Percentiles rank a stretch among this genome's conserved stretches.
phyloP scores from a whole-genome alignment of 2,797 vertebrate genomes.

The Alosa sapidissima region DNA sequence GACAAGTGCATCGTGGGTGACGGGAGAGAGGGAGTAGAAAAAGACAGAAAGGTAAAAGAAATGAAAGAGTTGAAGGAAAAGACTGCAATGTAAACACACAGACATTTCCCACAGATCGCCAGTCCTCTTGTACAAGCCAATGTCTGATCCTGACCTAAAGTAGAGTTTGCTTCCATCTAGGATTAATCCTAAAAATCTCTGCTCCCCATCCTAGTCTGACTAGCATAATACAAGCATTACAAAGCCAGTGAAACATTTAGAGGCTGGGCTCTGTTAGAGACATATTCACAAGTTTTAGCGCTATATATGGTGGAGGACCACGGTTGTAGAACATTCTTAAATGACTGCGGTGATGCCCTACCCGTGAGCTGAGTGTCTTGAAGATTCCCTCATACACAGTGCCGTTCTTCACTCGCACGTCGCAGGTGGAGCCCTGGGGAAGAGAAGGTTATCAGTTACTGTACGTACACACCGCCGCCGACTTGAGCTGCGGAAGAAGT shows the following conservation, averaged over 20 bases:
- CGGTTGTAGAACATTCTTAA: too few species aligned
- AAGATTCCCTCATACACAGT: constrained; percentile 88
- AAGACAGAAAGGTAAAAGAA: background rate
- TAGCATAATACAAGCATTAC: too few species aligned
- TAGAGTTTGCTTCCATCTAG: background rate
- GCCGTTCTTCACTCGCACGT: constrained; percentile 89
- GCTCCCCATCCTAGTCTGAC: background rate
- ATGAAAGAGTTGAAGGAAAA: background rate
- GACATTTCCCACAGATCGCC: too few species aligned
- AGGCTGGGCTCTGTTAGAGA: too few species aligned
- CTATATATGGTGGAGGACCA: too few species aligned
- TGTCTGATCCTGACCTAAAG: too few species aligned
- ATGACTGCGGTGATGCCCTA: constrained; percentile 60
- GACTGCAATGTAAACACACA: background rate
- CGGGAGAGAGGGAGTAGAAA: background rate
- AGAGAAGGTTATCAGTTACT: background rate
- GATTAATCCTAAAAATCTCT: background rate
- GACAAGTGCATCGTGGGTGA: too few species aligned
- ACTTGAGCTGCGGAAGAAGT: too few species aligned
- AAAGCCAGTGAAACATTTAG: too few species aligned
- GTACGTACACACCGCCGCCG: too few species aligned
- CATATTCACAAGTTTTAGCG: too few species aligned
- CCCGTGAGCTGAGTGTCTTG: constrained; percentile 90
- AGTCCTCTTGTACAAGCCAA: too few species aligned
- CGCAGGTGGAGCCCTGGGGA: constrained; percentile 87